These are phyloP conservation scores for Rapana venosa DNA, from an alignment of 2,888 invertebrate species.

Conservation along the genomic window DNA sequence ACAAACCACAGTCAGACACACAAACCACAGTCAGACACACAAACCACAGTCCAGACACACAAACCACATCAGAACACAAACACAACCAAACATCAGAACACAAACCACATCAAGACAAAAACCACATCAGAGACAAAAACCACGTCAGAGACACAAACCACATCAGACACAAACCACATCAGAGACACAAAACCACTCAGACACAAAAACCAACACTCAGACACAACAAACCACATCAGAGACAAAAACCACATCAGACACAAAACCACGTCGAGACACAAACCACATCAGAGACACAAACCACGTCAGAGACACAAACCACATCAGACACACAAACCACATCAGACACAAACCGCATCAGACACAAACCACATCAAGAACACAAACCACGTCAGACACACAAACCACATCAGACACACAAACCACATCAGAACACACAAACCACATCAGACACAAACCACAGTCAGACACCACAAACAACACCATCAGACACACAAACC, in stretches of 20 bases:
- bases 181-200: no score
- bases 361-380: neutral
- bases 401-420: no score
- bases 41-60: neutral
- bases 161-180: neutral
- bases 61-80: neutral
- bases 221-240: neutral
- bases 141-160: neutral
- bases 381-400: neutral
- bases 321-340: neutral
- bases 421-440: neutral
- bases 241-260: no score
- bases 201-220: no score
- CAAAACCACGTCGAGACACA: conserved; percentile 11
- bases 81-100: neutral
- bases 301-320: neutral
- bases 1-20: no score
- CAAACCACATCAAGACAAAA: neutral
- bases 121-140: neutral
- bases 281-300: neutral
- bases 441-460: no score
- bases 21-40: no score
- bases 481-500: no score
- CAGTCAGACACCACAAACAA: neutral
- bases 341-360: neutral